These are phyloP conservation scores for Sinohyriopsis cumingii DNA, from an alignment of 2,888 invertebrate genomes.

Conservation along the genomic window DNA sequence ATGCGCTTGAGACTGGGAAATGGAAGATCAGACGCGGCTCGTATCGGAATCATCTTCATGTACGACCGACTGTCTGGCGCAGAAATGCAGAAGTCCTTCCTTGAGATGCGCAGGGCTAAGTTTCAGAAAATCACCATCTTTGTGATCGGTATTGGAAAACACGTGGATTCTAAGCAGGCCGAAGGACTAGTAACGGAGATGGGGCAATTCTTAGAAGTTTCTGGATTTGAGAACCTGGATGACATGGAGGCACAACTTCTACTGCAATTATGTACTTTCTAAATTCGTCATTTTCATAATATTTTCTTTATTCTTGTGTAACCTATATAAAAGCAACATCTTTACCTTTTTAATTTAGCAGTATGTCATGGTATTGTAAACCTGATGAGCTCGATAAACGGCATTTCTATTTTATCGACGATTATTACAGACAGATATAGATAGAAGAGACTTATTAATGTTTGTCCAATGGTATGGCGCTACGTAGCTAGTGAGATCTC, in stretches of 20 bases:
- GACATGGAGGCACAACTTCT: slow-evolving; percentile 17
- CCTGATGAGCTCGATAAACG: too few relatives aligned
- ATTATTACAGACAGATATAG: too few relatives aligned
- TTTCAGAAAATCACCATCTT: slow-evolving; percentile 36
- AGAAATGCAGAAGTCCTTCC: slow-evolving; percentile 24
- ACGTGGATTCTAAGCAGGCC: slow-evolving; percentile 19
- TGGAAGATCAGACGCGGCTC: slow-evolving; percentile 20
- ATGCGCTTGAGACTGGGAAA: slow-evolving; percentile 29
- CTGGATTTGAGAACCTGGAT: slow-evolving; percentile 19
- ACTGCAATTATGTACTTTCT: slow-evolving; percentile 17
- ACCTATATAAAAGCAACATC: too few relatives aligned
- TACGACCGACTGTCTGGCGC: slow-evolving; percentile 15
- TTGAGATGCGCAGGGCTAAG: slow-evolving; percentile 32
- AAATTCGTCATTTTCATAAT: too few relatives aligned
- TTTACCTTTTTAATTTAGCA: too few relatives aligned
- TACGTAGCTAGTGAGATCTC: too few relatives aligned
- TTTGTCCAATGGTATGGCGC: too few relatives aligned
- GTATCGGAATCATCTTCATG: slow-evolving; percentile 32
- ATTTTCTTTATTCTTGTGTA: too few relatives aligned
- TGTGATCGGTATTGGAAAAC: slow-evolving; percentile 42
- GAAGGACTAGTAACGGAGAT: slow-evolving; percentile 19
- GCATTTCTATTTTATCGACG: too few relatives aligned
- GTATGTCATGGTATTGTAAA: too few relatives aligned
- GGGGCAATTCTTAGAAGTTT: slow-evolving; percentile 19
- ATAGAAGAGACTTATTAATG: too few relatives aligned